Evolutionary conservation across 2,888 invertebrate species (phyloP).

Genomic region (Tetragonula carbonaria): DNA sequence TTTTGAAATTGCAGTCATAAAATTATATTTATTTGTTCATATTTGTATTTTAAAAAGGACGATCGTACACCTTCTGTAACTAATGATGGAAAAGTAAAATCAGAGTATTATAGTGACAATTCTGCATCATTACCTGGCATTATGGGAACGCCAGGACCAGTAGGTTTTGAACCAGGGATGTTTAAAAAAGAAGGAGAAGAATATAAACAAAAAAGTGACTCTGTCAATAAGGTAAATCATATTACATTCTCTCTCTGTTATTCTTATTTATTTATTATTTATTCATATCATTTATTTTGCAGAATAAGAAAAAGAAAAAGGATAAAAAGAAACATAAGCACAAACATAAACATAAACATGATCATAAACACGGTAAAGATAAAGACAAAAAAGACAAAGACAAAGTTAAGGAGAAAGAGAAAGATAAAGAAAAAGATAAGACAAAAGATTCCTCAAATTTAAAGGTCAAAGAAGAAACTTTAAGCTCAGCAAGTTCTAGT

Average conservation of each 20-base stretch:
- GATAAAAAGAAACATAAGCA: constrained; percentile 97
- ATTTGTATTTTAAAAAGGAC: constrained; percentile 66
- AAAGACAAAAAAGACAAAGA: constrained; percentile 91
- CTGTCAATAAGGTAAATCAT: constrained; percentile 84
- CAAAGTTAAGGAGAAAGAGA: constrained; percentile 85
- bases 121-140: constrained; percentile 92
- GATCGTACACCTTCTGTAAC: constrained; percentile 69
- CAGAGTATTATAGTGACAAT: constrained; percentile 91
- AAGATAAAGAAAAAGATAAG: constrained; percentile 85
- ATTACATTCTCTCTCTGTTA: constrained; percentile 18
- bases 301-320: constrained; percentile 90
- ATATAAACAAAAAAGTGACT: constrained; percentile 86
- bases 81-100: constrained; percentile 86
- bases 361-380: constrained; percentile 85
- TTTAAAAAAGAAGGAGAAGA: constrained; percentile 87
- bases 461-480: constrained; percentile 90
- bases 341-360: constrained; percentile 85
- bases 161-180: constrained; percentile 94
- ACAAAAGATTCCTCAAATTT: constrained; percentile 86
- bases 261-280: background rate
- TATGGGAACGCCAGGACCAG: constrained; percentile 88
- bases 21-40: constrained; percentile 9
- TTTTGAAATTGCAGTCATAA: constrained; percentile 9
- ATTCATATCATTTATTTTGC: constrained; percentile 45
- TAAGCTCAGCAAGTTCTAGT: constrained; percentile 91